These are phyloP conservation scores for Cryptoblepharus egeriae DNA, from an alignment of 2,797 vertebrate species.

Conservation along the genomic window DNA sequence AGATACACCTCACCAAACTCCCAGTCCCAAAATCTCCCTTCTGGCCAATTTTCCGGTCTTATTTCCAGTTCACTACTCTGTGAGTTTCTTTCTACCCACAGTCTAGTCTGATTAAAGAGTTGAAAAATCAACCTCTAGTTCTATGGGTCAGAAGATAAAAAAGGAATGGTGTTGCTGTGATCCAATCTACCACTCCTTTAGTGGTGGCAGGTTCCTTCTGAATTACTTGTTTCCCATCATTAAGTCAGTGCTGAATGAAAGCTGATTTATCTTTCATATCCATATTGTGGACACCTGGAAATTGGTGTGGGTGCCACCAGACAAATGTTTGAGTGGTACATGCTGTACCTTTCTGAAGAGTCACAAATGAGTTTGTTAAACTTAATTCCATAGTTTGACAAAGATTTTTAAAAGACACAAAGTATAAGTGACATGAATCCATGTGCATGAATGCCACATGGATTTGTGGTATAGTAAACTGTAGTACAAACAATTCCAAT, in stretches of 20 bases:
- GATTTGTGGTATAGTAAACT: background rate
- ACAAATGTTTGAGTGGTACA: background rate
- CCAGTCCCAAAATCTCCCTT: background rate
- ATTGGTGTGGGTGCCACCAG: background rate
- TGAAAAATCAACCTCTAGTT: rapidly evolving
- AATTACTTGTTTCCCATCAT: background rate
- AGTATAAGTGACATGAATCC: background rate
- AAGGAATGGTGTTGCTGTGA: rapidly evolving
- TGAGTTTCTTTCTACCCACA: background rate
- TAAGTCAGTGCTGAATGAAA: background rate
- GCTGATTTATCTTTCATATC: background rate
- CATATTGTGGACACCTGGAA: background rate
- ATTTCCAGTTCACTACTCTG: background rate
- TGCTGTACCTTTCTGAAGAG: background rate
- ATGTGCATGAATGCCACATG: too few species aligned
- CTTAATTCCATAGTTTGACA: background rate
- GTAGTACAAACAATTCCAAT: background rate
- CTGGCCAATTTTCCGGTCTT: background rate
- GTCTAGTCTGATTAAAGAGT: background rate
- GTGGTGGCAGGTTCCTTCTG: background rate
- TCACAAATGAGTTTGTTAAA: background rate
- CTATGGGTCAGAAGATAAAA: background rate
- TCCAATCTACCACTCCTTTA: rapidly evolving
- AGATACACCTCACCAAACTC: background rate
- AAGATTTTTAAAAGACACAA: background rate